These are phyloP conservation scores for Sarcophaga peregrina DNA, from an alignment of 1,140 invertebrate genomes.

Conservation along the genomic window DNA sequence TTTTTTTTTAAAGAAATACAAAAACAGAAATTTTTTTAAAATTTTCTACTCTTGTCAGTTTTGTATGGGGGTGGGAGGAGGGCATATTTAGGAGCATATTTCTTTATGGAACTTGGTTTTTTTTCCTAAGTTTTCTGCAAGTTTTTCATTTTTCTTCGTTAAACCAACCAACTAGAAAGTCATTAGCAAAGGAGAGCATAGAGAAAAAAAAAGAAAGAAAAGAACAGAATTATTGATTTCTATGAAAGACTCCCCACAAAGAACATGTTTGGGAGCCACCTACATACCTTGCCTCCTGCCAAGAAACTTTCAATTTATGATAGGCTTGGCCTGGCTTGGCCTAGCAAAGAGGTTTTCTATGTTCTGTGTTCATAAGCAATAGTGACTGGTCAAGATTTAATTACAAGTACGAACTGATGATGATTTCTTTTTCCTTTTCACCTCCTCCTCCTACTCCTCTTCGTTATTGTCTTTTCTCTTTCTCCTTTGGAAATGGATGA, in stretches of 20 bases:
- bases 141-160: not conserved
- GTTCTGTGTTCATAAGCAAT: not conserved
- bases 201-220: no score
- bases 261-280: not conserved
- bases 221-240: not conserved
- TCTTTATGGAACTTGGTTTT: not conserved
- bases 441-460: not conserved
- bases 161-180: not conserved
- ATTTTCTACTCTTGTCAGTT: no score
- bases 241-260: not conserved
- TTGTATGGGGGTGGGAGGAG: not conserved
- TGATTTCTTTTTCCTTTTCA: constrained; percentile 23
- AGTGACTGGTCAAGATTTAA: constrained; percentile 35
- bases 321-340: no score
- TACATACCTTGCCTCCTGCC: no score
- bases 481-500: not conserved
- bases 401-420: constrained; percentile 22
- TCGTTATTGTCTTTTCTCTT: not conserved
- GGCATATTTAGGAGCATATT: not conserved
- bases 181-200: not conserved
- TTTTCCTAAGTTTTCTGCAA: not conserved
- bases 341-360: not conserved
- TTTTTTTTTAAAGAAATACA: no score
- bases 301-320: not conserved
- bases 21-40: no score